Conservation (phyloP, 2,888 invertebrate genomes). For the Callimorpha dominula region DNA sequence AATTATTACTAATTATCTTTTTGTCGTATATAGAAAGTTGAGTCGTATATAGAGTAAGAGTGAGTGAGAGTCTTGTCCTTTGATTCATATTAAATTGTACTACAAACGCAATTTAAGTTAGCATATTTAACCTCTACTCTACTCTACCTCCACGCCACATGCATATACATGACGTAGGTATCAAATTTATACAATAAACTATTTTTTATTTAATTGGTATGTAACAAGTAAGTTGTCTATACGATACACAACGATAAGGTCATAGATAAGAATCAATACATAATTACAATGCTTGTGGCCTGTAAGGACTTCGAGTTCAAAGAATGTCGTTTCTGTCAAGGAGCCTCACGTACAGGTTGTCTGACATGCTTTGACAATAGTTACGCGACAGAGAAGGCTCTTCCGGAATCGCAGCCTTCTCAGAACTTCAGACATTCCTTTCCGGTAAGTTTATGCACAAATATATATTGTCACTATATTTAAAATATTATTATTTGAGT, state of each 20-base stretch:
- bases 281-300: not conserved
- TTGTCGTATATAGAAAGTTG: too few species aligned
- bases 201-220: not conserved
- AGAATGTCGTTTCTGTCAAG: conserved; percentile 8
- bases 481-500: not conserved
- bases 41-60: too few species aligned
- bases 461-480: not conserved
- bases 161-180: too few species aligned
- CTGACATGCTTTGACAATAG: conserved; percentile 5
- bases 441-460: not conserved
- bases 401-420: conserved; percentile 16
- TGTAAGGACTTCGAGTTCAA: conserved; percentile 1
- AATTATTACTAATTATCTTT: not conserved
- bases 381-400: not conserved
- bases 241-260: not conserved
- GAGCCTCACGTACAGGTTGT: not conserved
- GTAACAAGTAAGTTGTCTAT: too few species aligned
- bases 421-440: conserved; percentile 7
- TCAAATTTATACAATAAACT: not conserved
- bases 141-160: too few species aligned
- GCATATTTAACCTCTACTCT: too few species aligned
- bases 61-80: too few species aligned
- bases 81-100: too few species aligned
- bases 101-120: too few species aligned
- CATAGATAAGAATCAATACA: not conserved